phyloP scores from a whole-genome alignment of 2,888 invertebrate species.

The Plagiodera versicolora region DNA sequence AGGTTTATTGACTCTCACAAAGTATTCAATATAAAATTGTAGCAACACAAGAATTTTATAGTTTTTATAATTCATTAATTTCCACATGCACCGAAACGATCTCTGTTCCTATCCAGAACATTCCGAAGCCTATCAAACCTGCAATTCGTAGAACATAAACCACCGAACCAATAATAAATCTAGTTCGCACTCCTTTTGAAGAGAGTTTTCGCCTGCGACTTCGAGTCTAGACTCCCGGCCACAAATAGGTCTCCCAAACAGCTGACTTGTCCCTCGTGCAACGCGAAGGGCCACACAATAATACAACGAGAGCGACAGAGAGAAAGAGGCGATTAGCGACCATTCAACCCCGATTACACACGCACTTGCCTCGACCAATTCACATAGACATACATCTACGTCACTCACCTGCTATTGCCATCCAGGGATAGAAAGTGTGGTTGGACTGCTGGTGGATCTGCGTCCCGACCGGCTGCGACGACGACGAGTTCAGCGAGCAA shows the following conservation, averaged over 20 bases:
- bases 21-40: too few species aligned
- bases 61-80: too few species aligned
- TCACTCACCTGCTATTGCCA: conserved; percentile 96
- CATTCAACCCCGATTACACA: conserved; percentile 61
- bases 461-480: conserved; percentile 75
- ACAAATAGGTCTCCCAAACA: conserved; percentile 52
- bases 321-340: conserved; percentile 48
- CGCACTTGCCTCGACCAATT: conserved; percentile 59
- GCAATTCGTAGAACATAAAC: neutral
- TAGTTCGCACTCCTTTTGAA: neutral
- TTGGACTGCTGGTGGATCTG: conserved; percentile 88
- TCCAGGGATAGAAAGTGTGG: conserved; percentile 97
- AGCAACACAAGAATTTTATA: too few species aligned
- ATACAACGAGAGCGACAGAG: conserved; percentile 34
- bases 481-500: conserved; percentile 81
- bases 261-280: conserved; percentile 54
- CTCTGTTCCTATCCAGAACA: too few species aligned
- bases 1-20: too few species aligned
- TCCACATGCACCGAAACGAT: too few species aligned
- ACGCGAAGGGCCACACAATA: conserved; percentile 41
- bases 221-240: conserved; percentile 46
- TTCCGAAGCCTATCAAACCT: neutral
- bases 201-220: conserved; percentile 8
- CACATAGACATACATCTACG: too few species aligned
- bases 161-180: neutral